phyloP scores from a whole-genome alignment of 2,113 vertebrate species.

The Prunella himalayana region DNA sequence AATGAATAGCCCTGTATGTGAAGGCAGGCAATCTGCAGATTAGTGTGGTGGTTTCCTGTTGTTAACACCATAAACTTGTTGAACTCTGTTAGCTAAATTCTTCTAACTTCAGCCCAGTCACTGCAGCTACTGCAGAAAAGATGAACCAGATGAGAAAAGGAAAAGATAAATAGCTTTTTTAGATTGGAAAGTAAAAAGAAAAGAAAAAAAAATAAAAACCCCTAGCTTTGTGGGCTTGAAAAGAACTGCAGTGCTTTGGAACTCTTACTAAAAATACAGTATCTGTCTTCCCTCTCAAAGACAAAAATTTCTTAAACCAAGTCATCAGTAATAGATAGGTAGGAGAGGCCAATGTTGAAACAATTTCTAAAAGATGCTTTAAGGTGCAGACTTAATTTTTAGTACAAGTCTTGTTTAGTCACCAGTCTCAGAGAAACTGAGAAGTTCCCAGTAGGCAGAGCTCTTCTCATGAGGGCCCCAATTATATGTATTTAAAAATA shows the following conservation, averaged over 20 bases:
- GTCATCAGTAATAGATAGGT: not conserved
- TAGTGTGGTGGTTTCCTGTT: slow-evolving; percentile 10
- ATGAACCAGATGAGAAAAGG: not conserved
- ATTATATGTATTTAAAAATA: not conserved
- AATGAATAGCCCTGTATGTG: slow-evolving; percentile 37
- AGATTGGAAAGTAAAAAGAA: not conserved
- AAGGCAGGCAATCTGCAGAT: slow-evolving; percentile 23
- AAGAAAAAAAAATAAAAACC: not conserved
- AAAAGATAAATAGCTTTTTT: not conserved
- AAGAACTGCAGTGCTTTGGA: not conserved
- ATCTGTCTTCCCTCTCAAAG: not conserved
- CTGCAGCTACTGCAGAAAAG: not conserved
- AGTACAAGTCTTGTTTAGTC: not conserved
- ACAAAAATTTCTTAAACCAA: not conserved
- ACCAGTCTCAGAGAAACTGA: not conserved
- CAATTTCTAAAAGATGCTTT: not conserved
- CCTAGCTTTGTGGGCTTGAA: not conserved
- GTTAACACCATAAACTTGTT: slow-evolving; percentile 13
- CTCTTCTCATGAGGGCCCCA: not conserved
- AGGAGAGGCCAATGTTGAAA: not conserved
- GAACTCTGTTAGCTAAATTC: not conserved
- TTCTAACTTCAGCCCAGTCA: not conserved
- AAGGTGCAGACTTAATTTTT: not conserved
- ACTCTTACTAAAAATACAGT: not conserved
- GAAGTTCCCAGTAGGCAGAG: not conserved